These are phyloP conservation scores for Tachystola acroxantha DNA, from an alignment of 2,888 invertebrate species.

Conservation along the genomic window DNA sequence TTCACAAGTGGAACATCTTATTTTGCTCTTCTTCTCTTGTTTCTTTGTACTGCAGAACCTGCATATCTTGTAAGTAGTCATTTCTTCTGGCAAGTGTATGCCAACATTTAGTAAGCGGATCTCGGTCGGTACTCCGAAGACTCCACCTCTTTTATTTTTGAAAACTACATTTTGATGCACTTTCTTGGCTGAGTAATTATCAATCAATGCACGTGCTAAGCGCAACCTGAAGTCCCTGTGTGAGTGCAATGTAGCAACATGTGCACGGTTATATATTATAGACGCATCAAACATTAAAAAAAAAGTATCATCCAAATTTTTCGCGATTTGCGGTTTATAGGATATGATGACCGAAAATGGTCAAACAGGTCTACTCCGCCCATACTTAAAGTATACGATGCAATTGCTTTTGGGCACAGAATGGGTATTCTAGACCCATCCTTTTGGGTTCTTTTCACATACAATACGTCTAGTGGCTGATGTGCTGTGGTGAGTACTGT, in stretches of 20 bases:
- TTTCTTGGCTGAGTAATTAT: constrained; percentile 5
- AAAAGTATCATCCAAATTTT: constrained; percentile 25
- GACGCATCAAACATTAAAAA: constrained; percentile 21
- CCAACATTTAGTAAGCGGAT: constrained; percentile 11
- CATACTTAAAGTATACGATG: constrained; percentile 26
- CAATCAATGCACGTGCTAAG: constrained; percentile 8
- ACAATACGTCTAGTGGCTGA: constrained; percentile 17
- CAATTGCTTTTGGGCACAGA: constrained; percentile 30
- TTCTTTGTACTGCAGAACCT: constrained; percentile 13
- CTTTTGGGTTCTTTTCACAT: constrained; percentile 29
- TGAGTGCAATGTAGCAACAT: constrained; percentile 12
- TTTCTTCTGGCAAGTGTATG: constrained; percentile 11
- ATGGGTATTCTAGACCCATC: constrained; percentile 29
- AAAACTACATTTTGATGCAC: constrained; percentile 2
- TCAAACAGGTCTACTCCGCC: constrained; percentile 25
- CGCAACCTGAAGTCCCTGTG: constrained; percentile 19
- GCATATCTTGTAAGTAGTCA: constrained; percentile 13
- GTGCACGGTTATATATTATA: constrained; percentile 16
- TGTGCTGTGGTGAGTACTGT: constrained; percentile 23
- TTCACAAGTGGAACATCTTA: constrained; percentile 9
- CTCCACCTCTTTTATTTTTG: constrained; percentile 15
- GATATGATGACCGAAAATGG: constrained; percentile 25
- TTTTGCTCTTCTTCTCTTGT: constrained; percentile 11
- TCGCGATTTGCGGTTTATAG: constrained; percentile 22
- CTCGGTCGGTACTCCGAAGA: constrained; percentile 13